Evolutionary conservation across 2,797 vertebrate genomes (phyloP).

Genomic region (Monodelphis domestica): DNA sequence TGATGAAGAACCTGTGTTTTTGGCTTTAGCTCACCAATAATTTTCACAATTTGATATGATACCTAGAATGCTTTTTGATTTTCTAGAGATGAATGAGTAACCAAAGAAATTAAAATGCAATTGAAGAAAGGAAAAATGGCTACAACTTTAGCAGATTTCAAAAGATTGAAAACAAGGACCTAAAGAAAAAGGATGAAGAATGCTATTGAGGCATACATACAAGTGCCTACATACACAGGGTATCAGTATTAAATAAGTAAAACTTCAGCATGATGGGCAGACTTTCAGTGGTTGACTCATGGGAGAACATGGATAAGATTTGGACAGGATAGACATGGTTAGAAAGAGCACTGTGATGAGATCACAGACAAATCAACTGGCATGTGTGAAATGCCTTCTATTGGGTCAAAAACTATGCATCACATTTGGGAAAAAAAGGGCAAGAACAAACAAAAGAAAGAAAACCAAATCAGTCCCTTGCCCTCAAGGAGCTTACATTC

Average conservation of each 20-base stretch:
- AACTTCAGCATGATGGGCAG: not conserved
- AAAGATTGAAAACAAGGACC: not conserved
- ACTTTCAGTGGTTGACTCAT: not conserved
- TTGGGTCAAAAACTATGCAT: no score
- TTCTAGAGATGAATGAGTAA: not conserved
- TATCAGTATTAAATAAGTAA: not conserved
- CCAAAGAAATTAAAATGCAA: not conserved
- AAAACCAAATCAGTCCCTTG: not conserved
- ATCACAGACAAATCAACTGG: not conserved
- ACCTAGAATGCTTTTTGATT: constrained; percentile 1
- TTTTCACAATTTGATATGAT: not conserved
- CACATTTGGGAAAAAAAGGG: not conserved
- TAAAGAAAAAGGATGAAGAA: not conserved
- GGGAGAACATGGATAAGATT: not conserved
- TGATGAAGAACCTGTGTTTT: not conserved
- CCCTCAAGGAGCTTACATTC: not conserved
- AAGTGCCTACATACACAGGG: not conserved
- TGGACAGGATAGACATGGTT: not conserved
- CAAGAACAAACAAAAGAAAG: not conserved
- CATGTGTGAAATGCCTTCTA: not conserved
- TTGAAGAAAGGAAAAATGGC: not conserved
- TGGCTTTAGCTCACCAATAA: not conserved
- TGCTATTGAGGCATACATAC: not conserved
- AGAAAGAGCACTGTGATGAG: not conserved
- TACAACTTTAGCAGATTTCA: not conserved